Evolutionary conservation across 2,888 invertebrate species (phyloP), one percentile per base, ranked within the genome.

Genomic region (Harpalus rufipes): DNA sequence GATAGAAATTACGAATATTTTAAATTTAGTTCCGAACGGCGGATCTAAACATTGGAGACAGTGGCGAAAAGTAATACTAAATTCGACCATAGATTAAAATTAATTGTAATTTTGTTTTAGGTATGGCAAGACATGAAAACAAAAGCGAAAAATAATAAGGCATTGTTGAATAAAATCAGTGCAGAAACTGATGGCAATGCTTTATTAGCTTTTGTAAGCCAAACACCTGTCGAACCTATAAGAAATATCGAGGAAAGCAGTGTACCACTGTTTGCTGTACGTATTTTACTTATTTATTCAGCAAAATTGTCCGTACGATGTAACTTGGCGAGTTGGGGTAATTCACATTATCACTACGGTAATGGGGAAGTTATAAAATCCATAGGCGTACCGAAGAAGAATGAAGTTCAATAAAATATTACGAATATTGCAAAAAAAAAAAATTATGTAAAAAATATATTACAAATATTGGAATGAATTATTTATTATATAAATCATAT

Each of bases 41-140:
- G 59, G 59, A 3, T 59, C 59, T 1, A 59, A 59, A 59, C n/a
- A 59, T 59, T 59, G 59, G 59, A 59, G 14, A 59, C 59, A 59
- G 18, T 59, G 59, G 59, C 59, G 59, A 59, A 59, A 59, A 59
- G 59, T 59, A 14, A 14, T 7, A 59, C n/a, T 59, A 14, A 59
- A 18, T 16, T 59, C 16, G 7, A 56, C 3, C 59, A 2, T 59
- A 59, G n/a, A n/a, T n/a, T n/a, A n/a, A n/a, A n/a, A 59, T 18
- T 59, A 5, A 59, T 16, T 14, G 14, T 59, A 1, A 4, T 59
- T 16, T 12, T 59, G 18, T 51, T 44, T 44, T n/a, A 59, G 59
- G 59, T 59, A 59, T 59, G 59, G 59, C 59, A 59, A 14, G 59
- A 59, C 14, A 59, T 59, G 14, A 59, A 59, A 59, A 59, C 59